These are phyloP conservation scores for Cydia strobilella DNA, from an alignment of 1,140 invertebrate species.

Conservation along the genomic window DNA sequence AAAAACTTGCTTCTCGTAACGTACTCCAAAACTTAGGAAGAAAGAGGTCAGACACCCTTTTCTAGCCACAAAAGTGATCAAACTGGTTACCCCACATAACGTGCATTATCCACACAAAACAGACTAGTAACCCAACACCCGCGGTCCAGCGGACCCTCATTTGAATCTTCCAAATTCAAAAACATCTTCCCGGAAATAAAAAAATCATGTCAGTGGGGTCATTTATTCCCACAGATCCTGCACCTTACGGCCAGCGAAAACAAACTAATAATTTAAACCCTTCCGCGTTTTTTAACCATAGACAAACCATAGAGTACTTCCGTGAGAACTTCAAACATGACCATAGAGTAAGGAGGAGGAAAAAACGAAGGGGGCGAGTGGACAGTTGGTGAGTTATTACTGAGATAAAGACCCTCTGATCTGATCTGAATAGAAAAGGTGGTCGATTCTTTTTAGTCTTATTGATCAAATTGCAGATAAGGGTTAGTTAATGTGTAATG, in stretches of 20 bases:
- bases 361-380: constrained; percentile 68
- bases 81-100: constrained; percentile 10
- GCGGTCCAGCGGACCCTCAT: constrained; percentile 42
- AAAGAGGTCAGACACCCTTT: neutral
- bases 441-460: constrained; percentile 34
- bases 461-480: constrained; percentile 12
- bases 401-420: constrained; percentile 55
- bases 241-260: constrained; percentile 64
- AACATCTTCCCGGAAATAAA: constrained; percentile 63
- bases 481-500: constrained; percentile 6
- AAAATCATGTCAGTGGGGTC: constrained; percentile 56
- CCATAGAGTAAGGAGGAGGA: constrained; percentile 57
- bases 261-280: constrained; percentile 72
- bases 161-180: constrained; percentile 51
- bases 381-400: constrained; percentile 65
- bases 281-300: constrained; percentile 70
- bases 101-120: constrained; percentile 31
- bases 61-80: neutral
- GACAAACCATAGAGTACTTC: constrained; percentile 42
- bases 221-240: constrained; percentile 58
- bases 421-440: constrained; percentile 53
- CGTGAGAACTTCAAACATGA: constrained; percentile 73
- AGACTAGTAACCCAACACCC: constrained; percentile 39
- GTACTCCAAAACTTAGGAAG: neutral
- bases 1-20: neutral